Evolutionary conservation across 2,113 vertebrate species (phyloP).

Genomic region (Rhagologus leucostigma): DNA sequence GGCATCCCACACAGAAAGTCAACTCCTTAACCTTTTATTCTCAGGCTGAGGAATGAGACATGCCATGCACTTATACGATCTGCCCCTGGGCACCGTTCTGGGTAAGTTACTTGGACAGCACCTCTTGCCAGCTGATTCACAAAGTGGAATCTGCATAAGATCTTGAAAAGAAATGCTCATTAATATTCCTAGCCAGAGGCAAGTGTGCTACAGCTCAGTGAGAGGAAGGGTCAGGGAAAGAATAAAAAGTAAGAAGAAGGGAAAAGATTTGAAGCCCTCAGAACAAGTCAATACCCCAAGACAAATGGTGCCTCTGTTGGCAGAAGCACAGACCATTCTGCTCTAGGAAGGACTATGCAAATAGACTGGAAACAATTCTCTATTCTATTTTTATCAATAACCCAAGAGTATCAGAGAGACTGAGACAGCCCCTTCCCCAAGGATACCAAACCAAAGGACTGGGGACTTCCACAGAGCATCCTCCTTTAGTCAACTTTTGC

Average conservation of each 20-base stretch:
- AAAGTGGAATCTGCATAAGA: constrained; percentile 53
- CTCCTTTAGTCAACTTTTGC: not conserved
- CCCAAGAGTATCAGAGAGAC: constrained; percentile 13
- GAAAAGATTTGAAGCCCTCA: constrained; percentile 39
- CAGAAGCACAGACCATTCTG: constrained; percentile 21
- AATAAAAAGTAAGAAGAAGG: not conserved
- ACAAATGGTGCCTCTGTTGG: constrained; percentile 56
- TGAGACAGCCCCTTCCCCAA: not conserved
- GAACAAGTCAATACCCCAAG: constrained; percentile 26
- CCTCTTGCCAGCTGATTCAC: constrained; percentile 50
- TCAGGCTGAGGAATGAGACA: constrained; percentile 4
- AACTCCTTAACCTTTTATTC: constrained; percentile 52
- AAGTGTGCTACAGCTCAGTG: constrained; percentile 46
- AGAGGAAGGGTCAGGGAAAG: constrained; percentile 31
- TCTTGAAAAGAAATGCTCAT: constrained; percentile 60
- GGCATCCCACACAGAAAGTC: not conserved
- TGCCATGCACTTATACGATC: not conserved
- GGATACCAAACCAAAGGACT: not conserved
- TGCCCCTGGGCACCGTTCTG: constrained; percentile 24
- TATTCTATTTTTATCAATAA: constrained; percentile 51
- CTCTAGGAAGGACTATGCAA: constrained; percentile 23
- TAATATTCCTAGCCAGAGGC: constrained; percentile 64
- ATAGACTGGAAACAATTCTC: constrained; percentile 47
- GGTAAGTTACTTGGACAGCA: constrained; percentile 51
- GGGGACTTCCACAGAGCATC: not conserved